These are phyloP conservation scores for Euclidia mi DNA, from an alignment of 2,888 invertebrate genomes.

Conservation along the genomic window DNA sequence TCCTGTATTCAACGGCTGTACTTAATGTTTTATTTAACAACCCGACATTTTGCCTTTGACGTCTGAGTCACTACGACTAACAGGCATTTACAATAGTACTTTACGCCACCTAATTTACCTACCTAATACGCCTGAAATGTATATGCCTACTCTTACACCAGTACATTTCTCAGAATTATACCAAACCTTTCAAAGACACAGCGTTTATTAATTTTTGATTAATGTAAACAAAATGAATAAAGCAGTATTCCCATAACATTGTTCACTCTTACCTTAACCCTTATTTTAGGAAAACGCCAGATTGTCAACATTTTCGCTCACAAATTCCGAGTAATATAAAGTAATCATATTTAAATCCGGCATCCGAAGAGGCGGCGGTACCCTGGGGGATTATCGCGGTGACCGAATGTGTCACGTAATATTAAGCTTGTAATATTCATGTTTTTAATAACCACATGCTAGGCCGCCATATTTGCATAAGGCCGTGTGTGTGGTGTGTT, in stretches of 20 bases:
- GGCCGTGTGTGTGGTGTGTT: slow-evolving; percentile 28
- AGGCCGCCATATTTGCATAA: slow-evolving; percentile 49
- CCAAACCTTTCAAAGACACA: too few species aligned
- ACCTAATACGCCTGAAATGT: too few species aligned
- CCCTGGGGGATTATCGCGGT: slow-evolving; percentile 54
- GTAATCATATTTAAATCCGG: slow-evolving; percentile 63
- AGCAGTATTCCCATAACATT: not conserved
- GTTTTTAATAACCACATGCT: slow-evolving; percentile 54
- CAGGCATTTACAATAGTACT: too few species aligned
- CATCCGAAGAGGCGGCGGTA: slow-evolving; percentile 52
- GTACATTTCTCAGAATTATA: too few species aligned
- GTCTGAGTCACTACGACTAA: too few species aligned
- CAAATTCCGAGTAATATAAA: slow-evolving; percentile 52
- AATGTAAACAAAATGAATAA: not conserved
- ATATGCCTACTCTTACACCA: too few species aligned
- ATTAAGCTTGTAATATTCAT: slow-evolving; percentile 58
- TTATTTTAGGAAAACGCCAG: slow-evolving; percentile 35
- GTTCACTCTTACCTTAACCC: slow-evolving; percentile 9
- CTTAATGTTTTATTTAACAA: too few species aligned
- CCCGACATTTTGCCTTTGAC: too few species aligned
- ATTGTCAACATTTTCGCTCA: slow-evolving; percentile 45
- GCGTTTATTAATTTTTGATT: too few species aligned
- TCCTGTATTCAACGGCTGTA: too few species aligned
- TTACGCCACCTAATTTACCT: too few species aligned
- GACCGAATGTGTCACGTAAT: slow-evolving; percentile 52